Evolutionary conservation across 2,113 vertebrate species (phyloP), one percentile per base, ranked within the genome.

Genomic region (Ranitomeya variabilis): DNA sequence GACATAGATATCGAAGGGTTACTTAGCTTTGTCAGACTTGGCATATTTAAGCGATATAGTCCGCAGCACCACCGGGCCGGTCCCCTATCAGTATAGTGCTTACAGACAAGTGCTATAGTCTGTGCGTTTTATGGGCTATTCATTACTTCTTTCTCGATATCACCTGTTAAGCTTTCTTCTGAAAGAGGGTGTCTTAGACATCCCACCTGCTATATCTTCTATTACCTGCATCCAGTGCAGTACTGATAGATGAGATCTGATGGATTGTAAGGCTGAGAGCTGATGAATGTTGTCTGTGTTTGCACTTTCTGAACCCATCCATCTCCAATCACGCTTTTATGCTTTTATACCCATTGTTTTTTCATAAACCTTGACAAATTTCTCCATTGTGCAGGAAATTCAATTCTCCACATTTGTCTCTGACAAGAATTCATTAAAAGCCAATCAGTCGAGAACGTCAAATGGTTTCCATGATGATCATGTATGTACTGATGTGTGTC

Each of bases 391-490:
- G 9, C 23, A 88, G 87, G 87, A 88, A 6, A 74, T 1, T 74
- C 79, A 23, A 8, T 62, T 23, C 19, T 13, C 23, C 60, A 62
- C 7, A 52, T 26, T 12, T 54, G 6, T 1, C 4, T 69, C 67
- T 59, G 16, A 59, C 37, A 83, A 54, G 23, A 88, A 88, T 5
- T 45, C 87, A 54, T 15, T 52, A 0, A 54, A 52, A 64, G 80
- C 26, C 37, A 62, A 26, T 7, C 16, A 71, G 5, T 66, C 62
- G 26, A 74, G 26, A 26, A 74, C 59, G 0, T 76, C 80, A 10
- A 88, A 88, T 83, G 87, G 87, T 1, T 88, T 88, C 45, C 69
- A 64, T n/a, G 55, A 45, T 59, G 51, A 23, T 62, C 74, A 86
- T 19, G 85, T 86, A 83, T 64, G 87, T 83, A 18, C 16, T 62